Evolutionary conservation across 2,888 invertebrate genomes (phyloP).

Genomic region (Lumbricus terrestris): DNA sequence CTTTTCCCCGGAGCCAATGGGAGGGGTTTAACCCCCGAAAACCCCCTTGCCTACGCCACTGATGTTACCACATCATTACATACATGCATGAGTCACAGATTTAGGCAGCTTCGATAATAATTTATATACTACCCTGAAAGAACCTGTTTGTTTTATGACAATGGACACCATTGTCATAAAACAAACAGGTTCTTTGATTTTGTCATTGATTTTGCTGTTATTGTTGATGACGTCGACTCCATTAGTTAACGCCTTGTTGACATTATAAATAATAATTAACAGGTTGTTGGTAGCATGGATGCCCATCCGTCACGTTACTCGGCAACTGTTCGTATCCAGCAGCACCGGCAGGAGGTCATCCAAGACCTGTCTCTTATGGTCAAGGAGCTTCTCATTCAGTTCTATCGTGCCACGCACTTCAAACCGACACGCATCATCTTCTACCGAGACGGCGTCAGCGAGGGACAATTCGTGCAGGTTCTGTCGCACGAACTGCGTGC

Average conservation of each 20-base stretch:
- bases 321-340: conserved; percentile 93
- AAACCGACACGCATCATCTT: conserved; percentile 98
- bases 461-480: conserved; percentile 96
- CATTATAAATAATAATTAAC: conserved; percentile 13
- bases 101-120: too few species aligned
- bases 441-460: conserved; percentile 97
- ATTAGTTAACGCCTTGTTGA: background rate
- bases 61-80: background rate
- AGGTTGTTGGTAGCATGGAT: conserved; percentile 97
- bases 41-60: too few species aligned
- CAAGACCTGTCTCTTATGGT: conserved; percentile 99
- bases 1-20: too few species aligned
- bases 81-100: background rate
- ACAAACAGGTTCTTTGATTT: too few species aligned
- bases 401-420: conserved; percentile 98
- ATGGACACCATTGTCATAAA: too few species aligned
- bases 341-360: conserved; percentile 93
- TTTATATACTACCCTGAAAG: too few species aligned
- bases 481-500: conserved; percentile 95
- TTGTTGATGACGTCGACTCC: background rate
- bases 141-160: too few species aligned
- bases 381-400: conserved; percentile 92
- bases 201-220: too few species aligned
- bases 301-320: conserved; percentile 98
- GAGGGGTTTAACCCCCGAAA: too few species aligned